Evolutionary conservation across 2,888 invertebrate species (phyloP), one percentile per base, ranked within the genome.

Genomic region (Amphimallon solstitiale): DNA sequence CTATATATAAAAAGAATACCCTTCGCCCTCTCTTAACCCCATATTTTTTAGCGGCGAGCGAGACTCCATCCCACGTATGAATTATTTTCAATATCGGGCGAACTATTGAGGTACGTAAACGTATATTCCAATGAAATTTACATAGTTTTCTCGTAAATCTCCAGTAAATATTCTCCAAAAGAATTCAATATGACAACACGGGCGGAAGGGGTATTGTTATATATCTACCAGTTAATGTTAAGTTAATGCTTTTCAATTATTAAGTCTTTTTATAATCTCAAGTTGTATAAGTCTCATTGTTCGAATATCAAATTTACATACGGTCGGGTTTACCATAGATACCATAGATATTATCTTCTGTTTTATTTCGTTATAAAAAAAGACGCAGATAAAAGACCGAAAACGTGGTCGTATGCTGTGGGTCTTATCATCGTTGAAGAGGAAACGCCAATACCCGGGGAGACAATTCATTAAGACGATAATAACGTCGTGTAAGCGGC

Each of bases 401-500:
- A 29, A 29, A 5, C 6, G 29, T 29, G 29, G 29, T 29, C 29
- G 29, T 9, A 7, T 29, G 29, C 29, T 5, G 2, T 29, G 2
- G 29, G 29, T 29, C 29, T 29, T 29, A n/a, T 45, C 14, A 35
- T 34, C 17, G 35, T 15, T 51, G 35, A 60, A 29, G 17, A 60
- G 45, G 59, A 35, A 60, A 15, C 40, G n/a, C 29, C 45, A 19
- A 45, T 45, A 29, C 29, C 6, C 29, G 5, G 15, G 3, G 45
- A 45, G 62, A 49, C 65, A 59, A 66, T 66, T 70, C 68, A 70
- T 70, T 68, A 70, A 52, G 62, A 40, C 60, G 69, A 69, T 67
- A 66, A 63, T 29, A 29, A 29, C 64, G 71, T 60, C 71, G 61
- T 70, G 70, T 67, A 70, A 46, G 68, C 51, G 66, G 54, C 51